Conservation (phyloP, 2,888 invertebrate species). For the Synanthedon vespiformis region DNA sequence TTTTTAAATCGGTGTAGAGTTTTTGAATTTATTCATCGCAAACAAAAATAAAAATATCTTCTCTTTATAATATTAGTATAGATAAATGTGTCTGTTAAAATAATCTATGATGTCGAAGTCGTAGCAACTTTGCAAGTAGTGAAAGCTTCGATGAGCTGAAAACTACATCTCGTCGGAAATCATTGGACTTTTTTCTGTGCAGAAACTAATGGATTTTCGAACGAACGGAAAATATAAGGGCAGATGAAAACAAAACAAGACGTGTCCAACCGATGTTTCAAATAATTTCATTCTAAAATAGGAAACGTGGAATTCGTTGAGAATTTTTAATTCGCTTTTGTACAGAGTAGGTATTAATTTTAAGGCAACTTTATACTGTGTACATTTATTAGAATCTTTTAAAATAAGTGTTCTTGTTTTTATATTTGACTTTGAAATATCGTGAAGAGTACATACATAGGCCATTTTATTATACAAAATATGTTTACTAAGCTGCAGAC, state of each 20-base stretch:
- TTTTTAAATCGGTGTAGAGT: too few species aligned
- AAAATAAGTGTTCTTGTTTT: too few species aligned
- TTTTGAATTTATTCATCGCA: too few species aligned
- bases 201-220: constrained; percentile 40
- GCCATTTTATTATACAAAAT: too few species aligned
- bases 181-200: constrained; percentile 20
- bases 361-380: neutral
- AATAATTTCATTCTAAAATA: constrained; percentile 28
- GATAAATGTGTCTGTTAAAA: neutral
- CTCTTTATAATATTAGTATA: too few species aligned
- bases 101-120: constrained; percentile 11
- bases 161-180: constrained; percentile 25
- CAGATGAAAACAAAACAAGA: constrained; percentile 14
- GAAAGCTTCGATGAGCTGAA: constrained; percentile 32
- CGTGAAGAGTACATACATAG: too few species aligned
- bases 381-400: too few species aligned
- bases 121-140: constrained; percentile 7
- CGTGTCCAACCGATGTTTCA: constrained; percentile 20
- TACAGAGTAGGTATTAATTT: neutral
- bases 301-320: constrained; percentile 17
- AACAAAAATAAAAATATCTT: too few species aligned
- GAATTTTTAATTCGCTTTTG: constrained; percentile 30
- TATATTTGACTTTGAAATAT: too few species aligned
- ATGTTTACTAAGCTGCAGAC: too few species aligned
- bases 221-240: constrained; percentile 20